These are phyloP conservation scores for Celastrina argiolus DNA, from an alignment of 2,888 invertebrate species.

Conservation along the genomic window DNA sequence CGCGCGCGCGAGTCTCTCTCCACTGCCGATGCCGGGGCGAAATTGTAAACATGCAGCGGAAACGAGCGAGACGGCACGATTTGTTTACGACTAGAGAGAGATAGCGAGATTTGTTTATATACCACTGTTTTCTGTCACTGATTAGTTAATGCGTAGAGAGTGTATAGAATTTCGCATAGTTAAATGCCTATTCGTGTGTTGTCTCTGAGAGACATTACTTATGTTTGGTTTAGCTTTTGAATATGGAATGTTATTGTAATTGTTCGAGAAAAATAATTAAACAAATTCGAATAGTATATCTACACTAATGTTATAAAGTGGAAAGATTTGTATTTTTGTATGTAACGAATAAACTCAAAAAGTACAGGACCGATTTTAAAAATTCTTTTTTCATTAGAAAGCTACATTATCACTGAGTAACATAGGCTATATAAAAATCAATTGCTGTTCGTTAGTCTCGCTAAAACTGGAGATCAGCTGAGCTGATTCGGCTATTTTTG, in stretches of 20 bases:
- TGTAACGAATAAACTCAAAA: too few relatives aligned
- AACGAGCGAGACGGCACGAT: slow-evolving; percentile 43
- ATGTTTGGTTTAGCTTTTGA: neutral
- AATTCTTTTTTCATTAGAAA: too few relatives aligned
- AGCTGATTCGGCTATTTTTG: too few relatives aligned
- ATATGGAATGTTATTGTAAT: neutral
- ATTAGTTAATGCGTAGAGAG: neutral
- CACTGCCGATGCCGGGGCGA: slow-evolving; percentile 54
- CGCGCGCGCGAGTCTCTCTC: slow-evolving; percentile 46
- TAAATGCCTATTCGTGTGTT: neutral
- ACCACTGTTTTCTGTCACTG: neutral
- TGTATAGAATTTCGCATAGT: neutral
- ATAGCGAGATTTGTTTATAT: neutral
- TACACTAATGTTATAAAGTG: too few relatives aligned
- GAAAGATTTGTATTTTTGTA: too few relatives aligned
- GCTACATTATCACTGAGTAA: too few relatives aligned
- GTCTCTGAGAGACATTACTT: neutral
- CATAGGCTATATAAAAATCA: too few relatives aligned
- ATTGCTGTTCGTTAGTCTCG: too few relatives aligned
- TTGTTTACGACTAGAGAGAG: slow-evolving; percentile 39
- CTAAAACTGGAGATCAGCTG: too few relatives aligned
- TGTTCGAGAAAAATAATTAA: too few relatives aligned
- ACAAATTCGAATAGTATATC: too few relatives aligned
- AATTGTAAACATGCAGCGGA: slow-evolving; percentile 58
- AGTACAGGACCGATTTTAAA: too few relatives aligned